Percentiles rank a stretch among this genome's conserved stretches.
Conservation (phyloP, 1,140 invertebrate species). For the Eriosoma lanigerum region DNA sequence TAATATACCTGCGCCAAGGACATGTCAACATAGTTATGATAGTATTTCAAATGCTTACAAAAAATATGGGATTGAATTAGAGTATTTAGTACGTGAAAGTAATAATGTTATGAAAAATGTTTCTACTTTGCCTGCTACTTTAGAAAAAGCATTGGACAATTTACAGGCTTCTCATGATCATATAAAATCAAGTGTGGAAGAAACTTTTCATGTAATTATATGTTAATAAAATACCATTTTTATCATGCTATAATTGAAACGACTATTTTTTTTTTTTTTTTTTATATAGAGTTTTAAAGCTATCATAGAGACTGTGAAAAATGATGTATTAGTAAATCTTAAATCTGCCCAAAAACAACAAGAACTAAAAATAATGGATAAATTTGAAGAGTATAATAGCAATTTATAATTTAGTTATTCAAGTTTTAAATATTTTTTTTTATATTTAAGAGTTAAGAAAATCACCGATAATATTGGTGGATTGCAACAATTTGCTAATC, state of each 20-base stretch:
- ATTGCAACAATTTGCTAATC: constrained; percentile 78
- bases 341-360: constrained; percentile 78
- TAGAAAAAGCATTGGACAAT: constrained; percentile 79
- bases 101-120: constrained; percentile 58
- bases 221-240: not conserved
- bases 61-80: constrained; percentile 73
- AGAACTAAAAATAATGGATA: constrained; percentile 85
- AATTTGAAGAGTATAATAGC: constrained; percentile 67
- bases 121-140: constrained; percentile 58
- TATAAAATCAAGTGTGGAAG: constrained; percentile 80
- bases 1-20: constrained; percentile 71
- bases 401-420: constrained; percentile 17
- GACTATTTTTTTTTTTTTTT: not conserved
- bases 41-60: constrained; percentile 73
- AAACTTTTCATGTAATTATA: constrained; percentile 68
- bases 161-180: constrained; percentile 81
- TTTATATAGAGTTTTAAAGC: constrained; percentile 72
- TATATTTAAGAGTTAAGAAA: constrained; percentile 67
- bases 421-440: not conserved
- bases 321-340: constrained; percentile 74
- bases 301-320: constrained; percentile 75
- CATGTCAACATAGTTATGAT: constrained; percentile 77
- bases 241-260: not conserved
- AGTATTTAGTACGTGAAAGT: constrained; percentile 75
- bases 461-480: constrained; percentile 79